phyloP scores from a whole-genome alignment of 2,113 vertebrate genomes.

The Corythaeola cristata region DNA sequence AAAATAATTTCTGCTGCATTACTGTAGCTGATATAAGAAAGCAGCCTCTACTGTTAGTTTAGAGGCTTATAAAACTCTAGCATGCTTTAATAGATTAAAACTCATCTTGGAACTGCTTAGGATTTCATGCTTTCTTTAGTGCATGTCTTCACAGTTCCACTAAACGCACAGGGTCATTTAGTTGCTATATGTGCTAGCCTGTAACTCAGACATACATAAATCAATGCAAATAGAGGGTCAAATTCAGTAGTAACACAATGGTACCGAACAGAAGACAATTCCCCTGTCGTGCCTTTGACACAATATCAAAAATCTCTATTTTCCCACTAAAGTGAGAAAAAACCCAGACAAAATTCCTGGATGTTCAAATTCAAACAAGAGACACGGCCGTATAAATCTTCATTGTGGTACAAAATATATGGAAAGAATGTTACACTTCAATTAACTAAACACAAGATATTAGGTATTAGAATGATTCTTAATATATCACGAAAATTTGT shows the following conservation, averaged over 20 bases:
- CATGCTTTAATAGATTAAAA: neutral
- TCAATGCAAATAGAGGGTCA: neutral
- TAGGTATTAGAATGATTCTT: neutral
- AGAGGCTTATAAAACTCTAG: neutral
- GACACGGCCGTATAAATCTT: neutral
- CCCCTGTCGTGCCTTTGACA: neutral
- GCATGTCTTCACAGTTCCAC: neutral
- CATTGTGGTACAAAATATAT: neutral
- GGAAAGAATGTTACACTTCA: neutral
- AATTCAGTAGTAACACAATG: slow-evolving; percentile 5
- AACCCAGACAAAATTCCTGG: neutral
- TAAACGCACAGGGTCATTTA: neutral
- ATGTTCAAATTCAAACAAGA: neutral
- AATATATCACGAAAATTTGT: neutral
- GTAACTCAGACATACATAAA: neutral
- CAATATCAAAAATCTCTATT: neutral
- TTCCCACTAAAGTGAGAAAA: neutral
- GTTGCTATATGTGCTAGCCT: neutral
- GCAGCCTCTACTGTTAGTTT: neutral
- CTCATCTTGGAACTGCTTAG: neutral
- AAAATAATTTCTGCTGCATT: neutral
- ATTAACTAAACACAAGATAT: neutral
- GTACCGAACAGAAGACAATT: neutral
- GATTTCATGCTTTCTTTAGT: slow-evolving; percentile 6
- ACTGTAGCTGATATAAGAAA: neutral